Conservation (phyloP, 1,140 invertebrate species). For the Drosophila mayri region DNA sequence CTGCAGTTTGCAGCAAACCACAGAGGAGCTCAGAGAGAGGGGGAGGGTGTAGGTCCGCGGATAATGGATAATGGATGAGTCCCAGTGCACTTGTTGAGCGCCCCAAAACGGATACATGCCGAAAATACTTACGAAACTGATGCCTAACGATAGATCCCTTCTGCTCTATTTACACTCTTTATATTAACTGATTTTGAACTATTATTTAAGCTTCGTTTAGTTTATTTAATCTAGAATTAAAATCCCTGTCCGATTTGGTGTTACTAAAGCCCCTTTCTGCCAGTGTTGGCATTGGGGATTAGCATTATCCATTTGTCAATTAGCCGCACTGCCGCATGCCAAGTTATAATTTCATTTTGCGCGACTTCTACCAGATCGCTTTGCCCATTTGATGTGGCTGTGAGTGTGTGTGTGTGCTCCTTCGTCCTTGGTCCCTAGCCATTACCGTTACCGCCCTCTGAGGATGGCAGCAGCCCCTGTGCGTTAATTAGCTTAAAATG, state of each 20-base stretch:
- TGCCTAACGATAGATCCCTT: background rate
- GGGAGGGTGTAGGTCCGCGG: background rate
- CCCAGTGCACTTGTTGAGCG: slow-evolving; percentile 22
- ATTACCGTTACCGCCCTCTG: background rate
- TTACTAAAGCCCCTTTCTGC: background rate
- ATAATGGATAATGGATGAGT: slow-evolving; percentile 14
- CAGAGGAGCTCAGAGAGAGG: no score
- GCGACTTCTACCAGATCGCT: slow-evolving; percentile 19
- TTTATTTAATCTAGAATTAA: background rate
- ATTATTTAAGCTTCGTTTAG: background rate
- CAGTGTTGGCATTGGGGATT: slow-evolving; percentile 22
- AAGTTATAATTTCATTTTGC: slow-evolving; percentile 49
- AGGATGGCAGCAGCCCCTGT: background rate
- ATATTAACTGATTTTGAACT: background rate
- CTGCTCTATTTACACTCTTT: background rate
- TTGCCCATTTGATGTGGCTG: slow-evolving; percentile 31
- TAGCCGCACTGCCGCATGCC: slow-evolving; percentile 28
- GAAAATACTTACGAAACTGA: background rate
- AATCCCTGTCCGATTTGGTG: background rate
- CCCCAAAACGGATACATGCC: no score
- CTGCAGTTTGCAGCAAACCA: slow-evolving; percentile 16
- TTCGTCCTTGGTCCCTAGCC: background rate
- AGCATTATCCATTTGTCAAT: slow-evolving; percentile 47
- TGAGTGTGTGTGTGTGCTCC: background rate
- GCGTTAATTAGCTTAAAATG: slow-evolving; percentile 63